phyloP scores from a whole-genome alignment of 2,113 vertebrate genomes.

The Amphiprion percula region DNA sequence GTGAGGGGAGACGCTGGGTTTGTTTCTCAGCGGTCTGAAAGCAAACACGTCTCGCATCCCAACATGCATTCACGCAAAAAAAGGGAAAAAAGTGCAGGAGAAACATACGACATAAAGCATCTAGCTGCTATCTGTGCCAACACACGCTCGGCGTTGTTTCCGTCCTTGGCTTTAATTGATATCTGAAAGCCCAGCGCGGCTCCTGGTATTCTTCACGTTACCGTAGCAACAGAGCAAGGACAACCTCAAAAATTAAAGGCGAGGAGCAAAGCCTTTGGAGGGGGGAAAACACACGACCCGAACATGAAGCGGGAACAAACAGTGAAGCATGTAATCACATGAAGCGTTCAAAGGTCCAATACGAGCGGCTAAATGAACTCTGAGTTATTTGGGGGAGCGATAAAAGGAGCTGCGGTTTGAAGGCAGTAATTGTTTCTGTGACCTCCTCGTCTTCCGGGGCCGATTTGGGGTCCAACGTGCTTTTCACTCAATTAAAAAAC shows the following conservation, averaged over 20 bases:
- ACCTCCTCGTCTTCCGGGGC: not conserved
- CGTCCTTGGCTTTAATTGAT: conserved; percentile 79
- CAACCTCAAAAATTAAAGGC: conserved; percentile 67
- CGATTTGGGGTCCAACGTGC: conserved; percentile 37
- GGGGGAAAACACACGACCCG: not conserved
- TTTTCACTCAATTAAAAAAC: conserved; percentile 39
- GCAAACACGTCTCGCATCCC: conserved; percentile 6
- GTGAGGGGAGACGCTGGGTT: conserved; percentile 53
- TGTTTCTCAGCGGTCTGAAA: conserved; percentile 59
- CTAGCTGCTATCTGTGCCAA: conserved; percentile 30
- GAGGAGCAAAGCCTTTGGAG: conserved; percentile 34
- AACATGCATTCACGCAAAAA: not conserved
- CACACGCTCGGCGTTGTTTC: conserved; percentile 3
- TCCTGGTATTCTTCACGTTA: conserved; percentile 74
- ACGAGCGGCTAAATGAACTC: conserved; percentile 66
- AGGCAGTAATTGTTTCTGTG: conserved; percentile 16
- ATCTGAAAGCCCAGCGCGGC: conserved; percentile 58
- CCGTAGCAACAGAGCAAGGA: conserved; percentile 83
- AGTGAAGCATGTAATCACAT: conserved; percentile 69
- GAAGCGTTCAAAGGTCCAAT: conserved; percentile 67
- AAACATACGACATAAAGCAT: not conserved
- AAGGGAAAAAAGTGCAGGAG: not conserved
- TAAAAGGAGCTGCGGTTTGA: conserved; percentile 38
- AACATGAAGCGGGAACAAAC: conserved; percentile 21
- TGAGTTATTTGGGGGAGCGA: too few relatives aligned